Evolutionary conservation across 2,113 vertebrate genomes (phyloP).

Genomic region (Emydura subglobosa): DNA sequence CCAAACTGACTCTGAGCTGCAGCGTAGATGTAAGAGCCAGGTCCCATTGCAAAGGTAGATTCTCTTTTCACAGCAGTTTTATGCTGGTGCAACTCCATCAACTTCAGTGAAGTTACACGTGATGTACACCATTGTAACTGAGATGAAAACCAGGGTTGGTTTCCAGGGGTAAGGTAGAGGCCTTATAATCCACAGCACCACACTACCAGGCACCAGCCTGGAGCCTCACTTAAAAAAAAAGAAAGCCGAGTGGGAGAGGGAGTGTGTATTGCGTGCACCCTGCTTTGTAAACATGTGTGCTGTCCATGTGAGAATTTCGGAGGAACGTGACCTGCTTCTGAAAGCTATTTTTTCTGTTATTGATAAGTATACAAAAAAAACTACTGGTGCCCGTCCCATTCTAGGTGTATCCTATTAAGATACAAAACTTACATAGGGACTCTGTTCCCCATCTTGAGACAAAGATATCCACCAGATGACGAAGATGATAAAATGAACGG

Average conservation of each 20-base stretch:
- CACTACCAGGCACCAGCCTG: neutral
- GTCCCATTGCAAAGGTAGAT: neutral
- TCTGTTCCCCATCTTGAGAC: accelerated
- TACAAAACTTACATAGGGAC: neutral
- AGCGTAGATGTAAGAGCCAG: neutral
- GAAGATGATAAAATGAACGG: neutral
- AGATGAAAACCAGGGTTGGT: neutral
- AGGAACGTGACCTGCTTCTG: neutral
- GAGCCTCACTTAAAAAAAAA: neutral
- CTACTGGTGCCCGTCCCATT: neutral
- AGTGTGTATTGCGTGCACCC: too few relatives aligned
- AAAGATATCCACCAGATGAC: neutral
- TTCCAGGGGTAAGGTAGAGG: neutral
- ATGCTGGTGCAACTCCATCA: neutral
- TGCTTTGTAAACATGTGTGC: too few relatives aligned
- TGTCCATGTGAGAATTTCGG: neutral
- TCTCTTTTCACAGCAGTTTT: neutral
- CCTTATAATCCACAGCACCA: neutral
- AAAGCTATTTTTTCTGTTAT: neutral
- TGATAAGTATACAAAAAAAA: neutral
- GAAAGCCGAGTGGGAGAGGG: too few relatives aligned
- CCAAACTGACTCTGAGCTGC: neutral
- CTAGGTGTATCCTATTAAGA: neutral
- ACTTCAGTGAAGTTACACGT: neutral
- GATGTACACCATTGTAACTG: neutral